A percentile compares a stretch with the other conserved stretches of the same genome.
phyloP scores from a whole-genome alignment of 2,113 vertebrate genomes.

The Gymnocephalus cernua region DNA sequence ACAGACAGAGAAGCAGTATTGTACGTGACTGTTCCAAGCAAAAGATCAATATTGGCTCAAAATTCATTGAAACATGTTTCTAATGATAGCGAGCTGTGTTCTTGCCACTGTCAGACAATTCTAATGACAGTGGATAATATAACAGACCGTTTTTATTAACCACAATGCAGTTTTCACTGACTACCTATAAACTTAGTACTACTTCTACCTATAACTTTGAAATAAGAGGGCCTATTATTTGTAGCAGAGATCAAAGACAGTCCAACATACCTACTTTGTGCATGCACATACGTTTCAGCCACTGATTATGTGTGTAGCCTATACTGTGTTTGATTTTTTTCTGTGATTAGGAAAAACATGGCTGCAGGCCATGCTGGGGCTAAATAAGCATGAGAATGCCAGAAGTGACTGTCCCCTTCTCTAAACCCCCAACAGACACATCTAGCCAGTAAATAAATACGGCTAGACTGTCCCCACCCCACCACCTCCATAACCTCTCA shows the following conservation, averaged over 20 bases:
- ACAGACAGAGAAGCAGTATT: slow-evolving; percentile 4
- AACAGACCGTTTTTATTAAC: slow-evolving; percentile 12
- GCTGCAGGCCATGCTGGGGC: slow-evolving; percentile 49
- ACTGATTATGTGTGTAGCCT: not conserved
- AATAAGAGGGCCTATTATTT: slow-evolving; percentile 8
- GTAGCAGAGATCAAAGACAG: not conserved
- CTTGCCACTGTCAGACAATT: slow-evolving; percentile 28
- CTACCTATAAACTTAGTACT: not conserved
- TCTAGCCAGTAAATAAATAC: slow-evolving; percentile 73
- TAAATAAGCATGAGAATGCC: slow-evolving; percentile 74
- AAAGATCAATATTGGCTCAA: slow-evolving; percentile 35
- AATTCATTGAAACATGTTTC: slow-evolving; percentile 31
- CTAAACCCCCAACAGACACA: slow-evolving; percentile 66
- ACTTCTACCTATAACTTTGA: not conserved
- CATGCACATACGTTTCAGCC: slow-evolving; percentile 4
- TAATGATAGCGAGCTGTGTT: slow-evolving; percentile 23
- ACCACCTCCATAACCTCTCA: slow-evolving; percentile 49
- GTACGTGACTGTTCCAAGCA: slow-evolving; percentile 11
- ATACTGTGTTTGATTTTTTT: slow-evolving; percentile 25
- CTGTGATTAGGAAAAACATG: slow-evolving; percentile 50
- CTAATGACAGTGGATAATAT: not conserved
- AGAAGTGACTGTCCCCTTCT: slow-evolving; percentile 64
- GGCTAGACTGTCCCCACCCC: slow-evolving; percentile 64
- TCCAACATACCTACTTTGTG: not conserved
- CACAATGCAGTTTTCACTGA: slow-evolving; percentile 8